These are phyloP conservation scores for Hippoglossus stenolepis DNA, from an alignment of 2,113 vertebrate genomes.

Conservation along the genomic window DNA sequence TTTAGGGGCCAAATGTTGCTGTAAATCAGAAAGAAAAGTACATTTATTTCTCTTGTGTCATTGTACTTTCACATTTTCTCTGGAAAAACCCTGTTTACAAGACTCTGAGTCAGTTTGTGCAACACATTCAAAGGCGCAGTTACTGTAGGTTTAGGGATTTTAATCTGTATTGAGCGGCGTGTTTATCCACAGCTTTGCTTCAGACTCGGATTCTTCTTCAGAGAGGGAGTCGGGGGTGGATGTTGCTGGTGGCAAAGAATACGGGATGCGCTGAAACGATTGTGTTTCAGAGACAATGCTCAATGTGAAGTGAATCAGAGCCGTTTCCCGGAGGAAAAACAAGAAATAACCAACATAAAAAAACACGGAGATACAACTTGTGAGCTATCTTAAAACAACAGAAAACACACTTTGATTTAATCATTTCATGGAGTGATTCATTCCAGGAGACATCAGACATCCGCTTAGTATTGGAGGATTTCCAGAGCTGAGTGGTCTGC, in stretches of 20 bases:
- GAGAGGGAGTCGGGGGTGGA: slow-evolving; percentile 48
- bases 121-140: slow-evolving; percentile 21
- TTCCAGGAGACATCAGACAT: slow-evolving; percentile 10
- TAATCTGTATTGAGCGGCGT: slow-evolving; percentile 45
- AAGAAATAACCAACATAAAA: background rate
- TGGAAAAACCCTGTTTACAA: slow-evolving; percentile 18
- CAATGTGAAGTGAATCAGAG: slow-evolving; percentile 23
- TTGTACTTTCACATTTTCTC: background rate
- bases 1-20: background rate
- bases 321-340: background rate
- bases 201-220: slow-evolving; percentile 43
- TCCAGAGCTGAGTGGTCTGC: slow-evolving; percentile 28
- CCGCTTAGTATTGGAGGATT: slow-evolving; percentile 13
- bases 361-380: background rate
- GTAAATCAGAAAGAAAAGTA: background rate
- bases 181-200: slow-evolving; percentile 32
- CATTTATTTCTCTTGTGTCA: background rate
- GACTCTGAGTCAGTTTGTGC: background rate
- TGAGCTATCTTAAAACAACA: slow-evolving; percentile 21
- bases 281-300: slow-evolving; percentile 25
- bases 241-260: slow-evolving; percentile 35
- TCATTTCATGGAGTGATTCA: background rate
- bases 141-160: slow-evolving; percentile 23
- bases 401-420: background rate
- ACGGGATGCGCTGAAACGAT: slow-evolving; percentile 37